Evolutionary conservation across 2,113 vertebrate species (phyloP).

Genomic region (Mesitornis unicolor): DNA sequence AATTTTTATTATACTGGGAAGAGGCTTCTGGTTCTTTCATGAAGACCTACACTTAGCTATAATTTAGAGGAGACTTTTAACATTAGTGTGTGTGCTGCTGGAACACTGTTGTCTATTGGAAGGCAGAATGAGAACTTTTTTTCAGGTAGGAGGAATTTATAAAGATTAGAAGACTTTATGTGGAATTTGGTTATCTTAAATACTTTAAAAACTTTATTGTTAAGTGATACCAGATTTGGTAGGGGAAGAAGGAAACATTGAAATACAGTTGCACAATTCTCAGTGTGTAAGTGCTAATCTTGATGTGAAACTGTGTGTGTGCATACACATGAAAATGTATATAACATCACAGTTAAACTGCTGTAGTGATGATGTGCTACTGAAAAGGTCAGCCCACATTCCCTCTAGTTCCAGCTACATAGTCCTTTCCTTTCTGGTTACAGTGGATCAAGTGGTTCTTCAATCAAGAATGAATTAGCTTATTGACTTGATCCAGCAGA

Average conservation of each 20-base stretch:
- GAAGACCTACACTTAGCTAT: background rate
- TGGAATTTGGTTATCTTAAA: background rate
- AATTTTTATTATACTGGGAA: background rate
- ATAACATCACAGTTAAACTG: background rate
- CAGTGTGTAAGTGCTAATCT: background rate
- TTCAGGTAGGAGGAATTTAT: constrained; percentile 2
- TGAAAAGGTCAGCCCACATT: background rate
- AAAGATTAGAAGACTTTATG: background rate
- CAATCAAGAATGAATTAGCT: background rate
- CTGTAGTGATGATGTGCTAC: background rate
- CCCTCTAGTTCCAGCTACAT: background rate
- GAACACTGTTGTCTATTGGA: background rate
- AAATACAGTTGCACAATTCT: background rate
- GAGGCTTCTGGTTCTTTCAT: background rate
- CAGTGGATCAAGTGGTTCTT: background rate
- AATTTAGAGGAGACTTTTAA: background rate
- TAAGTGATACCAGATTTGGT: constrained; percentile 1
- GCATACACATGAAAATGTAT: background rate
- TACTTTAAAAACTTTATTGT: background rate
- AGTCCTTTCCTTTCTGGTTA: background rate
- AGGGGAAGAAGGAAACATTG: background rate
- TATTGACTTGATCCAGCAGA: constrained; percentile 10
- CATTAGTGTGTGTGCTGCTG: background rate
- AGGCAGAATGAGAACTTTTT: background rate
- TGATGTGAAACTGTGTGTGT: background rate